Conservation (phyloP, 2,113 vertebrate species). For the cat (Felis catus) region F.catus_Fca126_mat1.0 CM031425.1:9526001-9526500, state of each 20-base stretch:
- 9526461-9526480: background rate
- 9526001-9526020: background rate
- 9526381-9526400: background rate
- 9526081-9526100: too few relatives aligned
- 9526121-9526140: too few relatives aligned
- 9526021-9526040: slow-evolving; percentile 14
- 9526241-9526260: too few relatives aligned
- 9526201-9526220: too few relatives aligned
- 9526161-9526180: too few relatives aligned
- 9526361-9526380: background rate
- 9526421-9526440: background rate
- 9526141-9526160: too few relatives aligned
- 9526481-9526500: background rate
- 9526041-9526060: background rate
- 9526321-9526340: background rate
- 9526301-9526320: background rate
- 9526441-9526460: background rate
- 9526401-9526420: background rate
- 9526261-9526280: background rate
- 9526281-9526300: background rate
- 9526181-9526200: too few relatives aligned
- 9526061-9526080: too few relatives aligned
- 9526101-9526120: too few relatives aligned
- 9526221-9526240: too few relatives aligned
- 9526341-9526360: background rate